phyloP scores from a whole-genome alignment of 1,140 invertebrate genomes.

The Trichogramma pretiosum region DNA sequence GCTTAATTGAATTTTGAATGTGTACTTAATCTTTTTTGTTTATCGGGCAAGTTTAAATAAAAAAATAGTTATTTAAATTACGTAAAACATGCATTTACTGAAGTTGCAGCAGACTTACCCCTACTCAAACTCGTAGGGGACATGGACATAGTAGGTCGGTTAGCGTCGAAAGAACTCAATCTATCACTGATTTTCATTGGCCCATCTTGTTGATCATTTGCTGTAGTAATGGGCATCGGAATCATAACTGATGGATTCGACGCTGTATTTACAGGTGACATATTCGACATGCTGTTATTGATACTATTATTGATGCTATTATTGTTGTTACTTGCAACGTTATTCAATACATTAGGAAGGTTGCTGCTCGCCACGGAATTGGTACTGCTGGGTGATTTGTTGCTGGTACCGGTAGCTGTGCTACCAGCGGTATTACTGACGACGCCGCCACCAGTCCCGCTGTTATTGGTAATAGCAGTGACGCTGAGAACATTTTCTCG shows the following conservation, averaged over 20 bases:
- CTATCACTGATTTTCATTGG: conserved; percentile 41
- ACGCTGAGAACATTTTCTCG: conserved; percentile 57
- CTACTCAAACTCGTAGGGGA: conserved; percentile 65
- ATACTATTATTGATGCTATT: conserved; percentile 28
- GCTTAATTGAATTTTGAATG: too few species aligned
- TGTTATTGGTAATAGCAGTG: conserved; percentile 52
- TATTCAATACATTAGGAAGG: conserved; percentile 13
- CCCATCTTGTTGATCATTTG: conserved; percentile 37
- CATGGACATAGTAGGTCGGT: conserved; percentile 46
- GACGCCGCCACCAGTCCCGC: conserved; percentile 21
- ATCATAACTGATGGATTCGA: conserved; percentile 29
- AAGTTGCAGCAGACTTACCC: conserved; percentile 61
- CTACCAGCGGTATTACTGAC: conserved; percentile 17
- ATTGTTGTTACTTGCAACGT: conserved; percentile 16
- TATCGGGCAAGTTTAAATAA: too few species aligned
- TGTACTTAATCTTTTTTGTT: too few species aligned
- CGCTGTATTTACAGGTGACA: conserved; percentile 33
- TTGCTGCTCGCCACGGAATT: conserved; percentile 20
- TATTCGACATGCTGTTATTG: conserved; percentile 31
- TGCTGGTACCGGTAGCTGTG: conserved; percentile 1
- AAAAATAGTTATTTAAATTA: too few species aligned
- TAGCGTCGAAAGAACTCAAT: conserved; percentile 31
- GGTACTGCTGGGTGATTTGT: conserved; percentile 23
- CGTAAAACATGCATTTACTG: too few species aligned
- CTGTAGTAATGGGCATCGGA: conserved; percentile 38